These are phyloP conservation scores for Orthosia incerta DNA, from an alignment of 2,888 invertebrate species.

Conservation along the genomic window DNA sequence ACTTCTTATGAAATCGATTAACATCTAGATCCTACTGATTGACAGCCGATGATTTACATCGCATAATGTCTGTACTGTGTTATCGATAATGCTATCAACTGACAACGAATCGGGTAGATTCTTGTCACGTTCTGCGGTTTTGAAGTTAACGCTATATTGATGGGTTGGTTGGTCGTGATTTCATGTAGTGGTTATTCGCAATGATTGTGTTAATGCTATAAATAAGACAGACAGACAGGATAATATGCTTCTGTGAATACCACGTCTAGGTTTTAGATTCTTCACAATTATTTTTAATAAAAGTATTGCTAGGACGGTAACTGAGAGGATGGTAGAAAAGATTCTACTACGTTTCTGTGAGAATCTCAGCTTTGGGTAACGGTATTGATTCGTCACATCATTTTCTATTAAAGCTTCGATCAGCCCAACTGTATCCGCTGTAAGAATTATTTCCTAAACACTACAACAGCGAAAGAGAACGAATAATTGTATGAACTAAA, in stretches of 20 bases:
- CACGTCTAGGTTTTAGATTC: not conserved
- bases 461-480: too few species aligned
- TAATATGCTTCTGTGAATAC: not conserved
- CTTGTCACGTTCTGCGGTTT: constrained; percentile 58
- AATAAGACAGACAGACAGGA: not conserved
- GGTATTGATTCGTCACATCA: not conserved
- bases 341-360: not conserved
- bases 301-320: not conserved
- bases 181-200: not conserved
- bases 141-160: constrained; percentile 16
- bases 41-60: constrained; percentile 62
- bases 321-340: not conserved
- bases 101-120: constrained; percentile 40
- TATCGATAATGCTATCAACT: constrained; percentile 48
- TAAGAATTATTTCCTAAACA: too few species aligned
- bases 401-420: too few species aligned
- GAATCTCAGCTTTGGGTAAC: not conserved
- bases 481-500: too few species aligned
- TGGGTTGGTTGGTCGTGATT: constrained; percentile 14
- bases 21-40: constrained; percentile 58
- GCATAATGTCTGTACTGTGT: constrained; percentile 53
- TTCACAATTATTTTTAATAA: not conserved
- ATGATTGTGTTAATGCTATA: not conserved
- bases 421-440: too few species aligned
- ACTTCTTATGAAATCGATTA: constrained; percentile 60